Percentiles rank a stretch among this genome's conserved stretches.
phyloP scores from a whole-genome alignment of 2,113 vertebrate genomes.

The Pituophis catenifer region DNA sequence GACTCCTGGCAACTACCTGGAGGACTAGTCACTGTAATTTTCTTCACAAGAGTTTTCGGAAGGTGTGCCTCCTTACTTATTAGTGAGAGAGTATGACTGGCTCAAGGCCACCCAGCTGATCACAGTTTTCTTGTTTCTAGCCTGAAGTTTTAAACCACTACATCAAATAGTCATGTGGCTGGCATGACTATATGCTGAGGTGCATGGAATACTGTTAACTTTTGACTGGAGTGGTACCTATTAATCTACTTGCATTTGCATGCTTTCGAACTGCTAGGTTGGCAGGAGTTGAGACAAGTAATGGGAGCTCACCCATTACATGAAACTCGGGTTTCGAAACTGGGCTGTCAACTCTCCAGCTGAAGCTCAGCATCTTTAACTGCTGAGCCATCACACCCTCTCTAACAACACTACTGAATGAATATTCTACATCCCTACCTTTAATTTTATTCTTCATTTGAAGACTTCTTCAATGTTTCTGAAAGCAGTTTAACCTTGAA shows the following conservation, averaged over 20 bases:
- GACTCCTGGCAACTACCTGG: not conserved
- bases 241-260: not conserved
- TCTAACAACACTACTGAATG: not conserved
- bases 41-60: not conserved
- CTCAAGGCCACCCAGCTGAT: not conserved
- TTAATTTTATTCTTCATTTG: slow-evolving; percentile 16
- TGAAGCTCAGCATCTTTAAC: not conserved
- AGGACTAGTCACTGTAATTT: not conserved
- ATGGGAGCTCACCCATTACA: not conserved
- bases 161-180: not conserved
- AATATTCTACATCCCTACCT: slow-evolving; percentile 5
- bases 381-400: not conserved
- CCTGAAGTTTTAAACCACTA: not conserved
- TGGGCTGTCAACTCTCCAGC: not conserved
- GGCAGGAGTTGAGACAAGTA: not conserved
- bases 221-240: not conserved
- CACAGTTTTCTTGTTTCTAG: not conserved
- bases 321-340: not conserved
- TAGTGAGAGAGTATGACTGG: not conserved
- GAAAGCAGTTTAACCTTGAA: slow-evolving; percentile 68
- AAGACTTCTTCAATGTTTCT: slow-evolving; percentile 49
- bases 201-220: not conserved
- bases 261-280: not conserved
- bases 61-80: not conserved
- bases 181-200: not conserved